These are phyloP conservation scores for Cremastobaeus sp. DNA, from an alignment of 2,888 invertebrate species.

Conservation along the genomic window DNA sequence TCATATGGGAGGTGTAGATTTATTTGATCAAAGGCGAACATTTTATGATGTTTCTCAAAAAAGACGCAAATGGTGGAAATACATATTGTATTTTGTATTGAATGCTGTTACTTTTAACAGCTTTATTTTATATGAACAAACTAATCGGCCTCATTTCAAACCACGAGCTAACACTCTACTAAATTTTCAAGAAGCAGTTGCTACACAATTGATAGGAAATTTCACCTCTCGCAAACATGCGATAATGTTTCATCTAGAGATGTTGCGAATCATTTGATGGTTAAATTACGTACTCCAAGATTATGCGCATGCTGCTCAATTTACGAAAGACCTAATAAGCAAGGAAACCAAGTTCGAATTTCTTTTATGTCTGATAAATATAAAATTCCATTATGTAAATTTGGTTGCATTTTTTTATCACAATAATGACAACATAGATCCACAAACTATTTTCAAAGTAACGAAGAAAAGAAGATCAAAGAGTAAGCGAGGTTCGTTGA, in stretches of 20 bases:
- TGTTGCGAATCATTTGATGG: neutral
- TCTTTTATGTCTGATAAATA: neutral
- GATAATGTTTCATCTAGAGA: neutral
- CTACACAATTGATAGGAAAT: neutral
- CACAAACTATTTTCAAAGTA: too few species aligned
- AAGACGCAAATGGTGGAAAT: conserved; percentile 8
- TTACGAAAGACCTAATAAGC: neutral
- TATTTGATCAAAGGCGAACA: conserved; percentile 5
- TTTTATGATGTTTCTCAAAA: conserved; percentile 6
- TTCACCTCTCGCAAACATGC: neutral
- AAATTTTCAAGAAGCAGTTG: conserved; percentile 2
- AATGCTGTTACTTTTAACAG: neutral
- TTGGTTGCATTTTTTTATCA: neutral
- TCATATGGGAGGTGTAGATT: conserved; percentile 7
- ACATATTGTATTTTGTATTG: conserved; percentile 1
- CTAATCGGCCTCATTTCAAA: neutral
- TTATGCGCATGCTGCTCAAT: neutral
- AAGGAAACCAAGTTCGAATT: neutral
- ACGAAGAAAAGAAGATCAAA: neutral
- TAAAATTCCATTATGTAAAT: conserved; percentile 5
- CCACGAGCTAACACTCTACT: neutral
- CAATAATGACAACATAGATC: neutral
- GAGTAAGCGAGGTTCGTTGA: too few species aligned
- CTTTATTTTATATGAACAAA: conserved; percentile 1
- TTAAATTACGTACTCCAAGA: neutral